Conservation (phyloP, 2,888 invertebrate genomes). For the Tenthredo amoena region DNA sequence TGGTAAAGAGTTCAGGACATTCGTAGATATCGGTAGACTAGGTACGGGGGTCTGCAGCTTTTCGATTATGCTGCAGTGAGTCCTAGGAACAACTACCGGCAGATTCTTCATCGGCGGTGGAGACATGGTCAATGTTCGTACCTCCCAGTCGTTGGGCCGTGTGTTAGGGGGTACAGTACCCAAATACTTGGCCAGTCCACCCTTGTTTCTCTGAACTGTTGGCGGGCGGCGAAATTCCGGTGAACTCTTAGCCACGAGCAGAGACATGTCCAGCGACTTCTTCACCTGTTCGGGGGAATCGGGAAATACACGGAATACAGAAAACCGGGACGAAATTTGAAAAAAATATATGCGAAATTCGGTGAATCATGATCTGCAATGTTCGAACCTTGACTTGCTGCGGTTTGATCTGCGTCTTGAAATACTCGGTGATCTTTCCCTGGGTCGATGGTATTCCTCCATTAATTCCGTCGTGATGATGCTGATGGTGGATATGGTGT, state of each 20-base stretch:
- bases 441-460: constrained; percentile 75
- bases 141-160: constrained; percentile 70
- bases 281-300: constrained; percentile 51
- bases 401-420: constrained; percentile 91
- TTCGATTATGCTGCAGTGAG: constrained; percentile 79
- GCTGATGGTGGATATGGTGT: constrained; percentile 65
- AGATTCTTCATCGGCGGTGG: constrained; percentile 76
- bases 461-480: constrained; percentile 65
- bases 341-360: neutral
- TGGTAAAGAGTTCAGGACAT: constrained; percentile 69
- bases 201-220: constrained; percentile 74
- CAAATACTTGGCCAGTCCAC: constrained; percentile 74
- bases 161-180: constrained; percentile 62
- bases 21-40: constrained; percentile 72
- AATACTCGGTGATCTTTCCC: constrained; percentile 92
- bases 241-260: constrained; percentile 72
- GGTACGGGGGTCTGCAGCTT: constrained; percentile 81
- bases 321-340: neutral
- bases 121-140: constrained; percentile 69
- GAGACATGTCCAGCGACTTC: constrained; percentile 68
- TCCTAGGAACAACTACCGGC: constrained; percentile 79
- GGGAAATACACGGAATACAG: constrained; percentile 6
- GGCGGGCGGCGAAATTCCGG: constrained; percentile 75
- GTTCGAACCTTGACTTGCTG: constrained; percentile 73
- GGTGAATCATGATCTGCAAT: neutral